Evolutionary conservation across 2,113 vertebrate species (phyloP), one percentile per base, ranked within the genome.

Genomic region (Macroglossus sobrinus): DNA sequence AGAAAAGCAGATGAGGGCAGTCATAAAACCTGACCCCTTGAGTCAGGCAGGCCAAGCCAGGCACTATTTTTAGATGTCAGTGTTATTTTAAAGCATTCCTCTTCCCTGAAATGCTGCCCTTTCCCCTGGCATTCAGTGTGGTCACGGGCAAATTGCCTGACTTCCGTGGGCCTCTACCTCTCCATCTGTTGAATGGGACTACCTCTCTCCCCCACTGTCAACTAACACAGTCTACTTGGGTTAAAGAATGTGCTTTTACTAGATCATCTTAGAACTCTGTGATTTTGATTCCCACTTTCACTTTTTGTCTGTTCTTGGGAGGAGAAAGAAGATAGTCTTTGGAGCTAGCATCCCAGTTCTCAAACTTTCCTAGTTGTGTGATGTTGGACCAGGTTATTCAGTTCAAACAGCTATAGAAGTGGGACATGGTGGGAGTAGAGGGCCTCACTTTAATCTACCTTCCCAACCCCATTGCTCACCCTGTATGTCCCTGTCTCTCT

Each of bases 41-140:
- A 95, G 85, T 89, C 78, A 81, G 81, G 89, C 93, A 80, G 96
- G 96, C 94, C 93, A 95, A 84, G 57, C 84, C 26, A 78, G 2
- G 3, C 12, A 43, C 97, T 98, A 98, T 98, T 97, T 98, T 98
- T 98, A 97, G 97, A 93, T 61, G 57, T 63, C 81, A 86, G 76
- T 97, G 84, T 97, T 97, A 96, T 98, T 97, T 84, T 97, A 98
- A 95, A 96, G 82, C 97, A 97, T 97, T 98, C 95, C 79, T 98
- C 66, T 69, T 87, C 84, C 94, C 92, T 85, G 68, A 96, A 94
- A 92, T 3, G 69, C 79, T 64, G 82, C 93, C 96, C 97, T 97
- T 88, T 96, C 94, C 72, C 91, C 93, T 88, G 3, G 1, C 84
- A 74, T 35, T 30, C 78, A 35, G 55, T 33, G 24, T 1, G 38